These are phyloP conservation scores for Graphium colonna DNA, from an alignment of 2,888 invertebrate species.

Conservation along the genomic window DNA sequence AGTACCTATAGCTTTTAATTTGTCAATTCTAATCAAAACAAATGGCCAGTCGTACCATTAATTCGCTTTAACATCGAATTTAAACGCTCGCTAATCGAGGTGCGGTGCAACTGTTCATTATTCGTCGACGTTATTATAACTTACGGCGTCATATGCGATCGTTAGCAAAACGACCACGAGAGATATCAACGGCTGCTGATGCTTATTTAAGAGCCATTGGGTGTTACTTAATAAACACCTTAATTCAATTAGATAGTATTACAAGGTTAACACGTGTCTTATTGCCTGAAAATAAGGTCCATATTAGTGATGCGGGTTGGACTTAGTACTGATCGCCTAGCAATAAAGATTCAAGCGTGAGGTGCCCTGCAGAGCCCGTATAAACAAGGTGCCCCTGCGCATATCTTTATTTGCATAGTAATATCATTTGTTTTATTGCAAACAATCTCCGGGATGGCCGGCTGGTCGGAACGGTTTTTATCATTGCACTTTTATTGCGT, in stretches of 20 bases:
- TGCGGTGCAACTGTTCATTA: neutral
- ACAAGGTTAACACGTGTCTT: slow-evolving; percentile 7
- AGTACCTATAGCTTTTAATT: neutral
- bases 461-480: slow-evolving; percentile 16
- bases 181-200: slow-evolving; percentile 15
- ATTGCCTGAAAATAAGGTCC: slow-evolving; percentile 13
- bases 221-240: slow-evolving; percentile 24
- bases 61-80: neutral
- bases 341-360: slow-evolving; percentile 60
- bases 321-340: slow-evolving; percentile 29
- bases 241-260: slow-evolving; percentile 23
- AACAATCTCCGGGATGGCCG: slow-evolving; percentile 27
- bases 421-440: slow-evolving; percentile 40
- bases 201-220: slow-evolving; percentile 20
- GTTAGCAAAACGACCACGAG: slow-evolving; percentile 13
- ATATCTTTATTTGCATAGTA: slow-evolving; percentile 48
- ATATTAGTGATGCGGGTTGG: slow-evolving; percentile 5
- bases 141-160: neutral
- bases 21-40: neutral
- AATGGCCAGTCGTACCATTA: neutral
- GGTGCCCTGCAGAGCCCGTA: slow-evolving; percentile 60
- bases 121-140: neutral
- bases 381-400: slow-evolving; percentile 54
- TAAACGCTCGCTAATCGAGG: neutral
- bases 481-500: slow-evolving; percentile 15